Base-by-base conservation (phyloP, 2,113 vertebrate genomes). In the Pluvianellus socialis region DNA sequence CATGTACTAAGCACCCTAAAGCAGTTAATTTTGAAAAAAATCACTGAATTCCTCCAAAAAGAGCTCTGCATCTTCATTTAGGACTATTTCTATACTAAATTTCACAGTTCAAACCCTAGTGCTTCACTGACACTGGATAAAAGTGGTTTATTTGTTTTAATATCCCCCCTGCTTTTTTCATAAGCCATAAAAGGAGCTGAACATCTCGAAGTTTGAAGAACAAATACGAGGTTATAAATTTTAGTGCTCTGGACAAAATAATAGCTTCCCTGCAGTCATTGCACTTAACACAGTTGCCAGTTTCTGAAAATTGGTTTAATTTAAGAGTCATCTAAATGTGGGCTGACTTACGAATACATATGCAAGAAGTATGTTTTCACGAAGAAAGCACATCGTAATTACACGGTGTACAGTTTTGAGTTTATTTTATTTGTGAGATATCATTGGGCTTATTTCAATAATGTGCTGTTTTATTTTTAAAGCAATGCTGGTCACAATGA, bases 1-100 rank as follows among this genome's bases (percentile, higher is more conserved):
- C 3, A 1, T 3, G 7, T 8, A 22, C 20, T 4, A 11, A 2
- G 0, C 10, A 24, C 11, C 17, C 33, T 6, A 9, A 9, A 58
- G 23, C 10, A 33, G 32, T 8, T 28, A 22, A 9, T 21, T 62
- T 86, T 42, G 19, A 20, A 53, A 53, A 58, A 55, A 49, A 22
- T 1, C 11, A 14, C n/a, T 18, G 2, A 72, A 38, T 55, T 79
- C 47, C 35, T n/a, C 65, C 16, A 26, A 42, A 40, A 76, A 53
- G 40, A 35, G 32, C 12, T 30, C 17, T 45, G 7, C 15, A 42
- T 49, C 71, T 83, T 83, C 42, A 26, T 16, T 38, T 14, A 23
- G 27, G 38, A 50, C 22, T 23, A 30, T 14, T 73, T 73, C 67
- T 26, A 26, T 0, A 33, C 13, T n/a, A 33, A 20, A 49, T 50